A percentile compares a stretch with the other conserved stretches of the same genome.
phyloP scores from a whole-genome alignment of 2,797 vertebrate species.

The Rousettus madagascariensis region DNA sequence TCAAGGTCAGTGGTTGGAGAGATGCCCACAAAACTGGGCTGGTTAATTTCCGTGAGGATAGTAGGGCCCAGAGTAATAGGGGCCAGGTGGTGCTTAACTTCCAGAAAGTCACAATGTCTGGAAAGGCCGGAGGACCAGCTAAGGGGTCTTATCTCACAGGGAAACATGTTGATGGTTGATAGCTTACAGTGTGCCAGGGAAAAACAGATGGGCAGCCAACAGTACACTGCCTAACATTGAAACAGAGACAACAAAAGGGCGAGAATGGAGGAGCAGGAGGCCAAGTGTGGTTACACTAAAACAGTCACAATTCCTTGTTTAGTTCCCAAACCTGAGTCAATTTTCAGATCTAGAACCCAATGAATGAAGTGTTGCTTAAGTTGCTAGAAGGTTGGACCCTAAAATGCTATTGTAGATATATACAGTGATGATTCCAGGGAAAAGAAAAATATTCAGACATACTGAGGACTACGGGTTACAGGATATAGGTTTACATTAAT shows the following conservation, averaged over 20 bases:
- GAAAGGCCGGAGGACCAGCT: background rate
- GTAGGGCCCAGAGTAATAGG: background rate
- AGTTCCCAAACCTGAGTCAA: background rate
- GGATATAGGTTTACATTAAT: background rate
- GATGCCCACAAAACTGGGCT: background rate
- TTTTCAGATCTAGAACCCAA: background rate
- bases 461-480: background rate
- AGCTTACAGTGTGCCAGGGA: background rate
- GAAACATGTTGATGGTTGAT: background rate
- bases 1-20: background rate
- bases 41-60: background rate
- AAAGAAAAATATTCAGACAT: background rate
- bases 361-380: background rate
- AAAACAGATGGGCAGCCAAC: background rate
- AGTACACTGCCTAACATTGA: background rate
- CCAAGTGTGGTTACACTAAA: background rate
- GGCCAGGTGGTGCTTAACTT: background rate
- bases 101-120: background rate
- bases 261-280: background rate
- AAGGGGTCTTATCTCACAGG: background rate
- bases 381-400: background rate
- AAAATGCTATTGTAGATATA: background rate
- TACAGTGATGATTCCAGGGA: background rate
- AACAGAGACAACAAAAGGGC: background rate
- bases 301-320: background rate